Evolutionary conservation across 2,888 invertebrate species (phyloP).

Genomic region (Calephelis perditalis): DNA sequence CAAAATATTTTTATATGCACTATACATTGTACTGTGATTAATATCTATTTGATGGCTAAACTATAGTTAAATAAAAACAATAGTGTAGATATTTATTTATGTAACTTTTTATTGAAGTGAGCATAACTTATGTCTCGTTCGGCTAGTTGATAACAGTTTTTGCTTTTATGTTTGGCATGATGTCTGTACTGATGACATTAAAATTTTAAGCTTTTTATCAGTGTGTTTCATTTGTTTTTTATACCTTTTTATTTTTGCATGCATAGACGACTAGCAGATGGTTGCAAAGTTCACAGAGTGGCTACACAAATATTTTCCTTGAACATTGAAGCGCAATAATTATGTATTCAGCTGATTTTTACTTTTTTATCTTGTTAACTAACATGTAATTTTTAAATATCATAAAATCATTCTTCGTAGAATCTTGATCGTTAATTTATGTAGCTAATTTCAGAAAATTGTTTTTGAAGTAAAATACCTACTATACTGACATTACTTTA

Average conservation of each 20-base stretch:
- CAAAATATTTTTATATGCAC: constrained; percentile 59
- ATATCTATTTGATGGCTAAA: constrained; percentile 41
- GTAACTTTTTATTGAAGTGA: constrained; percentile 67
- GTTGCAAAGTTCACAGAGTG: constrained; percentile 47
- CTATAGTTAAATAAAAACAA: constrained; percentile 48
- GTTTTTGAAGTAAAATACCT: too few relatives aligned
- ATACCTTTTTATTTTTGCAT: constrained; percentile 59
- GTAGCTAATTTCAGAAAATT: too few relatives aligned
- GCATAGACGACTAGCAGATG: constrained; percentile 55
- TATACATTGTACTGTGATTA: constrained; percentile 58
- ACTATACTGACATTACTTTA: too few relatives aligned
- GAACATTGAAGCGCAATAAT: too few relatives aligned
- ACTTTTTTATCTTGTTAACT: too few relatives aligned
- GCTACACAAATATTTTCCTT: constrained; percentile 4
- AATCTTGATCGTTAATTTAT: too few relatives aligned
- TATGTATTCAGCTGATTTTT: too few relatives aligned
- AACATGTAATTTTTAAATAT: too few relatives aligned
- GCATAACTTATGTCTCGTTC: constrained; percentile 56
- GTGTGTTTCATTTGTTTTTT: constrained; percentile 60
- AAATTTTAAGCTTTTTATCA: constrained; percentile 72
- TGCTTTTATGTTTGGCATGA: constrained; percentile 70
- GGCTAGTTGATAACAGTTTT: constrained; percentile 52
- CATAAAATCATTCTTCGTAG: too few relatives aligned
- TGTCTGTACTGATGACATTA: constrained; percentile 69
- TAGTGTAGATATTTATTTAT: constrained; percentile 66